Evolutionary conservation across 2,113 vertebrate species (phyloP).

Genomic region (Oncorhynchus kisutch): DNA sequence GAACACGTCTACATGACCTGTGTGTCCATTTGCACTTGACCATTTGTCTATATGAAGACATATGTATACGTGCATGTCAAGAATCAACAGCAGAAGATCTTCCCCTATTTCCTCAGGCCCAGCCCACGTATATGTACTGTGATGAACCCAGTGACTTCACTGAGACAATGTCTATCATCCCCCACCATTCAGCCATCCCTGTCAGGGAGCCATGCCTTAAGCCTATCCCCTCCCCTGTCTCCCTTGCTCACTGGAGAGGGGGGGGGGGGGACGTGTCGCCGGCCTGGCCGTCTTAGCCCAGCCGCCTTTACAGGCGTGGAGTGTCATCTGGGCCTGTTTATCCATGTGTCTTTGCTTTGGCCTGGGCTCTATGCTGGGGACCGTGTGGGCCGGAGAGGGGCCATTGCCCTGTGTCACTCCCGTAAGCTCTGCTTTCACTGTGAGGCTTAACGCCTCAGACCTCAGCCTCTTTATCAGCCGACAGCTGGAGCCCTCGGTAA

Average conservation of each 20-base stretch:
- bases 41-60: too few species aligned
- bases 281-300: slow-evolving; percentile 54
- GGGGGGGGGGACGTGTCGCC: slow-evolving; percentile 46
- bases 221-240: slow-evolving; percentile 46
- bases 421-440: slow-evolving; percentile 78
- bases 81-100: too few species aligned
- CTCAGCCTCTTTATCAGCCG: slow-evolving; percentile 69
- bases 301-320: slow-evolving; percentile 51
- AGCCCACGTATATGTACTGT: too few species aligned
- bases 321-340: slow-evolving; percentile 67
- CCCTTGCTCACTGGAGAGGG: slow-evolving; percentile 47
- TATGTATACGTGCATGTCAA: too few species aligned
- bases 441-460: slow-evolving; percentile 68
- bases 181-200: slow-evolving; percentile 1
- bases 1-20: too few species aligned
- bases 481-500: slow-evolving; percentile 62
- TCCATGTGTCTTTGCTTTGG: slow-evolving; percentile 74
- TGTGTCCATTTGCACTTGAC: too few species aligned
- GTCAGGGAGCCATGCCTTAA: slow-evolving; percentile 56
- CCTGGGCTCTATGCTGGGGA: slow-evolving; percentile 50
- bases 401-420: slow-evolving; percentile 70
- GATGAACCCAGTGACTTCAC: slow-evolving; percentile 52
- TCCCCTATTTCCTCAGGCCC: too few species aligned
- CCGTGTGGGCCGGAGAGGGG: slow-evolving; percentile 57
- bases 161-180: slow-evolving; percentile 48